These are phyloP conservation scores for Orbicella faveolata DNA, from an alignment of 64 coral and sea anemone species.

Conservation along the genomic window DNA sequence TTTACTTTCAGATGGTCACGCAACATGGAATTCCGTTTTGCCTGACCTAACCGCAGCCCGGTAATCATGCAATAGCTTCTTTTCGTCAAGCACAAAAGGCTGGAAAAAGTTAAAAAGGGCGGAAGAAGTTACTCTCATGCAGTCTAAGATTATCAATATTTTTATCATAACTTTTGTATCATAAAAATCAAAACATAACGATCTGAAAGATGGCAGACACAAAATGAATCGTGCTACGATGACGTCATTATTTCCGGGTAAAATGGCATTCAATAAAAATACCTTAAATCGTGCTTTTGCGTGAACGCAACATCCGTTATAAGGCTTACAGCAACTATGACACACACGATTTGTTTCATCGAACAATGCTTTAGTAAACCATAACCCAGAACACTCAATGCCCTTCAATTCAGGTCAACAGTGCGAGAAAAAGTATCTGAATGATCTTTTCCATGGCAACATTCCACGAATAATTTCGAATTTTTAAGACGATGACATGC, in stretches of 20 bases:
- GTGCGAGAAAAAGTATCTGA: neutral
- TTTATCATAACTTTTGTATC: neutral
- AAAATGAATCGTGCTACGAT: neutral
- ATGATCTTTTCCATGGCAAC: neutral
- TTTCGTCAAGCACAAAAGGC: too few relatives aligned
- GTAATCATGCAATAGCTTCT: too few relatives aligned
- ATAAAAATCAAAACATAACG: neutral
- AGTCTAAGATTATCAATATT: neutral
- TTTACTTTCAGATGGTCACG: neutral
- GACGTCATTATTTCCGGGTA: neutral
- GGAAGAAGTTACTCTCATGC: neutral
- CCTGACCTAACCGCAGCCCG: neutral
- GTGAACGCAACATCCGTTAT: neutral
- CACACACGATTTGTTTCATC: too few relatives aligned
- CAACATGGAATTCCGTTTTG: neutral
- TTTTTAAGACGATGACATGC: neutral
- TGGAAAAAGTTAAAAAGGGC: neutral
- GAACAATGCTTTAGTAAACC: neutral
- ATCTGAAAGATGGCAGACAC: neutral
- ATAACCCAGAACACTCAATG: neutral
- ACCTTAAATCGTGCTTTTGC: neutral
- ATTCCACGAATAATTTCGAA: conserved; percentile 15
- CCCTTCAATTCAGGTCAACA: neutral
- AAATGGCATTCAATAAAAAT: neutral
- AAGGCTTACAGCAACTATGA: too few relatives aligned